phyloP scores from a whole-genome alignment of 2,888 invertebrate genomes.

The Ashinkailepas kermadecensis region DNA sequence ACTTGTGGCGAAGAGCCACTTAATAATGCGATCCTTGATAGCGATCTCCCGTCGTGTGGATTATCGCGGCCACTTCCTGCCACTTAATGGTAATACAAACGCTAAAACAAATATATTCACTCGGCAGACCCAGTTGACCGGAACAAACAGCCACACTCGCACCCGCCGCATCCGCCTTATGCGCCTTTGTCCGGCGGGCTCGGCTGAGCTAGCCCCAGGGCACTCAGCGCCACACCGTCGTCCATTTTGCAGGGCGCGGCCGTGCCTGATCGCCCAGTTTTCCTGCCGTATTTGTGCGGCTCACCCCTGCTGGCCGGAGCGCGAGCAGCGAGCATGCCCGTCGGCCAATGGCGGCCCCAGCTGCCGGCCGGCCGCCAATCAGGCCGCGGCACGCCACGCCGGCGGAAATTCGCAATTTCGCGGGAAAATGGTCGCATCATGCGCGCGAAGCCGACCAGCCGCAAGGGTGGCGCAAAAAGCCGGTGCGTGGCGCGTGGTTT shows the following conservation, averaged over 20 bases:
- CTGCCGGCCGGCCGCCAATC: not conserved
- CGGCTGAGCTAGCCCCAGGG: no score
- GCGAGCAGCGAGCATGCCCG: not conserved
- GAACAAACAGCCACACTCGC: not conserved
- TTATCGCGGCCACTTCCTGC: constrained; percentile 1
- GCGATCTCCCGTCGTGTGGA: not conserved
- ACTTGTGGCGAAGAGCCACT: not conserved
- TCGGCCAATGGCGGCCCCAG: not conserved
- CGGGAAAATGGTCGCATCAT: not conserved
- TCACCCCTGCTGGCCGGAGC: not conserved
- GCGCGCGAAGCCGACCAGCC: no score
- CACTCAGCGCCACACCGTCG: not conserved
- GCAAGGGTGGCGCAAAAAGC: no score
- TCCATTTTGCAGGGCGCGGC: not conserved
- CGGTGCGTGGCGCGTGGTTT: not conserved
- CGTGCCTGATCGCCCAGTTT: not conserved
- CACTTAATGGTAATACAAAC: not conserved
- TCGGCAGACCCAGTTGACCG: not conserved
- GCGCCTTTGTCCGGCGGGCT: no score
- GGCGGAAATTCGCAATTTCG: constrained; percentile 5
- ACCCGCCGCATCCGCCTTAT: not conserved
- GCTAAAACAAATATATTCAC: not conserved
- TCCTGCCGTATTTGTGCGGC: not conserved
- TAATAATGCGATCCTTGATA: not conserved
- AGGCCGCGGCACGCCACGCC: not conserved